phyloP scores from a whole-genome alignment of 2,797 vertebrate species.

The Brachyalestes nurse region DNA sequence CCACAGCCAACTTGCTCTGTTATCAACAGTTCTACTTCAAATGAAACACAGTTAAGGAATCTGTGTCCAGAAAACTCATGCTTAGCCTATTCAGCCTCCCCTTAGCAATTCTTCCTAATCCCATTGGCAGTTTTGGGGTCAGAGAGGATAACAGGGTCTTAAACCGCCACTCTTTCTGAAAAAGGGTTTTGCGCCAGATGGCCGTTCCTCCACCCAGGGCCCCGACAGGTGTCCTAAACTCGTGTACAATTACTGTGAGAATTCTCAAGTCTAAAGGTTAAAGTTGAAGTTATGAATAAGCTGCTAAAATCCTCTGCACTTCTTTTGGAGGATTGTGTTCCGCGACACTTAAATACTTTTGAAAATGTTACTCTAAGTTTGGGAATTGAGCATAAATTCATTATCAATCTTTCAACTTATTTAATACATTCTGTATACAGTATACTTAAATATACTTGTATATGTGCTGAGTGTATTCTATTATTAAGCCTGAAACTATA shows the following conservation, averaged over 20 bases:
- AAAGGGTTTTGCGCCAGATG: conserved; percentile 47
- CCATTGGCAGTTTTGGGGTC: conserved; percentile 29
- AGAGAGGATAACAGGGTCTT: conserved; percentile 47
- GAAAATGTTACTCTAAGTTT: not conserved
- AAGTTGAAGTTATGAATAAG: not conserved
- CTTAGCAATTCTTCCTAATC: conserved; percentile 19
- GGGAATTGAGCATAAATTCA: not conserved
- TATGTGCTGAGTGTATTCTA: too few species aligned
- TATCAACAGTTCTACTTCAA: not conserved
- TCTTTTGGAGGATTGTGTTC: not conserved
- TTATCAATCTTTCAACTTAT: not conserved
- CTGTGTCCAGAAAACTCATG: not conserved
- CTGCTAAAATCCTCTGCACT: not conserved
- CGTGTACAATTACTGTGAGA: not conserved
- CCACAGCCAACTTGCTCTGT: not conserved
- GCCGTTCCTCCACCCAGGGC: not conserved
- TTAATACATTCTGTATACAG: too few species aligned
- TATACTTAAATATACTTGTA: too few species aligned
- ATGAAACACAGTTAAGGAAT: not conserved
- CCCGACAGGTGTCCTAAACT: conserved; percentile 47
- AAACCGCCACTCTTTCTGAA: conserved; percentile 25
- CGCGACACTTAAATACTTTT: not conserved
- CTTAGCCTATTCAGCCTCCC: conserved; percentile 4
- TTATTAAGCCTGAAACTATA: too few species aligned
- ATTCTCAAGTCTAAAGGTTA: not conserved